A percentile compares a stretch with the other conserved stretches of the same genome.
Evolutionary conservation across 2,113 vertebrate species (phyloP).

Genomic region (Thunnus thynnus): DNA sequence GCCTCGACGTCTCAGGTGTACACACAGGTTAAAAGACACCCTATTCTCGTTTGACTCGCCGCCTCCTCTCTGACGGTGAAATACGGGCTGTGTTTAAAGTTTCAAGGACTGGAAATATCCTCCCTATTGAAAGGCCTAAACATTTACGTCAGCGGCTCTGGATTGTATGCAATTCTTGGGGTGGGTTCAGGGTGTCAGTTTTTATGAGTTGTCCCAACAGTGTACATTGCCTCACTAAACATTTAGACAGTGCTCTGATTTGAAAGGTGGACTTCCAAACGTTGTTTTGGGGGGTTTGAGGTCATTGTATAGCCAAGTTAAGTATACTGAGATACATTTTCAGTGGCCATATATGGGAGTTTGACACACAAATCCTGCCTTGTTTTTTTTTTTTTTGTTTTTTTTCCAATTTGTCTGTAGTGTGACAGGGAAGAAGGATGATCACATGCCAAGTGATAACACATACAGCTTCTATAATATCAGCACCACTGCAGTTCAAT

Average conservation of each 20-base stretch:
- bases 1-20: slow-evolving; percentile 63
- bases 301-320: slow-evolving; percentile 17
- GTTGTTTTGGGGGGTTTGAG: slow-evolving; percentile 9
- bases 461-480: slow-evolving; percentile 19
- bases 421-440: slow-evolving; percentile 3
- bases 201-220: slow-evolving; percentile 65
- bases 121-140: slow-evolving; percentile 62
- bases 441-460: background rate
- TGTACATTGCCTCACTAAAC: slow-evolving; percentile 64
- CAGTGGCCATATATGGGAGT: slow-evolving; percentile 10
- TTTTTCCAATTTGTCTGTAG: background rate
- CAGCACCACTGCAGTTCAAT: slow-evolving; percentile 23
- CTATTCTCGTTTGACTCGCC: slow-evolving; percentile 58
- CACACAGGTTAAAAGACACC: slow-evolving; percentile 71
- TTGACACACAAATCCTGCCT: background rate
- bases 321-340: background rate
- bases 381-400: background rate
- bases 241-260: slow-evolving; percentile 66
- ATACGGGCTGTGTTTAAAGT: slow-evolving; percentile 74
- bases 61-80: slow-evolving; percentile 66
- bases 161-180: slow-evolving; percentile 57
- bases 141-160: slow-evolving; percentile 68
- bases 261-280: slow-evolving; percentile 44
- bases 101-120: slow-evolving; percentile 76
- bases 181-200: slow-evolving; percentile 62